These are phyloP conservation scores for Eudorcas thomsonii DNA, from an alignment of 2,113 vertebrate genomes.

Conservation along the genomic window DNA sequence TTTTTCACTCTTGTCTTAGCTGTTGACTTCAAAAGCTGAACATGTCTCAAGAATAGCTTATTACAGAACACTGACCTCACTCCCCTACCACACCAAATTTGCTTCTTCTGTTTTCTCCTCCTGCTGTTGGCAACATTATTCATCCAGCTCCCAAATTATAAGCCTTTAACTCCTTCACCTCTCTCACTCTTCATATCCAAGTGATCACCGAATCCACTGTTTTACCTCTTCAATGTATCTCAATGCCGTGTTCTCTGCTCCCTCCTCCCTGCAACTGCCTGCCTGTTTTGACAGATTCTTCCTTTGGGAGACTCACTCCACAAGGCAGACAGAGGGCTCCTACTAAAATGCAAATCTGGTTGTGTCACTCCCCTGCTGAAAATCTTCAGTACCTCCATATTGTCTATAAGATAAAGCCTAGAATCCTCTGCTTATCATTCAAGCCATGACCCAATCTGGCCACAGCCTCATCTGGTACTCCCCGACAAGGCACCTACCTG, in stretches of 20 bases:
- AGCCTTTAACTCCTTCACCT: not conserved
- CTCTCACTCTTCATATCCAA: not conserved
- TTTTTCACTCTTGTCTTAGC: not conserved
- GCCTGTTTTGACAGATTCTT: not conserved
- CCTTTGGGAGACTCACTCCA: not conserved
- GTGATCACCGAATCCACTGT: not conserved
- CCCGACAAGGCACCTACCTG: not conserved
- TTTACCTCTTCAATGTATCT: not conserved
- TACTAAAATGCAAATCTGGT: slow-evolving; percentile 39
- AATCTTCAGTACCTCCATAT: not conserved
- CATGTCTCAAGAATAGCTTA: slow-evolving; percentile 2
- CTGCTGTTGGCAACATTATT: not conserved
- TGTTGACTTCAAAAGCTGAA: not conserved
- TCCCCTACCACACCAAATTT: not conserved
- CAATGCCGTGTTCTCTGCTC: not conserved
- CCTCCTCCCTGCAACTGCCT: not conserved
- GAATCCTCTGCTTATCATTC: slow-evolving; percentile 21
- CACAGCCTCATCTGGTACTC: not conserved
- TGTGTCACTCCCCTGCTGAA: slow-evolving; percentile 8
- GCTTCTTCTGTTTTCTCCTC: not conserved
- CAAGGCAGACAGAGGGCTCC: not conserved
- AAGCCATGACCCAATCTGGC: not conserved
- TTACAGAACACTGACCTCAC: not conserved
- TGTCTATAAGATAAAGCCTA: slow-evolving; percentile 7
- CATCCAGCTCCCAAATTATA: slow-evolving; percentile 35